These are phyloP conservation scores for Eunapius fragilis DNA, from an alignment of 37 sponge, comb jelly and placozoan genomes.

Conservation along the genomic window DNA sequence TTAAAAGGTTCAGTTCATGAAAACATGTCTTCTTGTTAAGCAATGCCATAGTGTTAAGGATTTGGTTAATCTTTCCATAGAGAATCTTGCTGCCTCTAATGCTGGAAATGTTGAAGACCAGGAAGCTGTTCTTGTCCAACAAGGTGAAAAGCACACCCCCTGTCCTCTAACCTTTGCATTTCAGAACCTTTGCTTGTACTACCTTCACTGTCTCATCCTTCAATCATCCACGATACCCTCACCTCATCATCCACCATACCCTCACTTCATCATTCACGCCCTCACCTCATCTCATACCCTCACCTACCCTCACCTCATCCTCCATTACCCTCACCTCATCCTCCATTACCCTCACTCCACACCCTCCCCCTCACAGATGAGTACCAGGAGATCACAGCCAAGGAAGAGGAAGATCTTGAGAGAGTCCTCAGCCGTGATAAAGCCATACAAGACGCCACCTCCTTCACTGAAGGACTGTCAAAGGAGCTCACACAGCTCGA, in stretches of 20 bases:
- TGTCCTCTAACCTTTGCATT: neutral
- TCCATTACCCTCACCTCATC: too few relatives aligned
- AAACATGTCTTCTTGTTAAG: neutral
- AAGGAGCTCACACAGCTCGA: constrained; percentile 80
- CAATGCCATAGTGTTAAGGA: neutral
- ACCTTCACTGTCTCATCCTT: neutral
- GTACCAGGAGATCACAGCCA: constrained; percentile 84
- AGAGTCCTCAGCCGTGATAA: constrained; percentile 40
- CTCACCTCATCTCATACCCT: neutral
- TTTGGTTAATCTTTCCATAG: neutral
- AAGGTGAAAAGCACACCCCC: constrained; percentile 6
- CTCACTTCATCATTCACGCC: neutral
- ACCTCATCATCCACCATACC: neutral
- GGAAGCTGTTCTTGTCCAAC: constrained; percentile 27
- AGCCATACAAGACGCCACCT: constrained; percentile 82
- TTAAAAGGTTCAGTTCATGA: constrained; percentile 25
- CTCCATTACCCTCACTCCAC: too few relatives aligned
- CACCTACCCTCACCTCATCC: neutral
- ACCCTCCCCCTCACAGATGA: constrained; percentile 54
- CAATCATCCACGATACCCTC: neutral
- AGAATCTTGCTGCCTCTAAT: neutral
- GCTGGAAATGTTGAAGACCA: constrained; percentile 2
- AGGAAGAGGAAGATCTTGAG: constrained; percentile 87
- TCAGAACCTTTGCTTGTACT: neutral
- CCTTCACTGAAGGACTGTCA: constrained; percentile 83